phyloP scores from a whole-genome alignment of 2,113 vertebrate species.

The Serinus canaria region DNA sequence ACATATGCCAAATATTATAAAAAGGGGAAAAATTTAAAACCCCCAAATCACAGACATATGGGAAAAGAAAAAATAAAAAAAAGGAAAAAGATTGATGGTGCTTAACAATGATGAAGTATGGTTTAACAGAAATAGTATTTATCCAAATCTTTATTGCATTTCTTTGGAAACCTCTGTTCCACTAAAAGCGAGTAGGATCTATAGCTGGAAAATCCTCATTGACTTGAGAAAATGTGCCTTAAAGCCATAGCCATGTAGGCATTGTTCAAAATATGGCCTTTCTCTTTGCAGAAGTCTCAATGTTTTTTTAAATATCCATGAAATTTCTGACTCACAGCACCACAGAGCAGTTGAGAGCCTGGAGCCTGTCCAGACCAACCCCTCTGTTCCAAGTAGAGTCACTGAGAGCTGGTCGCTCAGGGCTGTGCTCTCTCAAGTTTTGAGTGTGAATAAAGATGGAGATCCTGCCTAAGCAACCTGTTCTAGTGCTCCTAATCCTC shows the following conservation, averaged over 20 bases:
- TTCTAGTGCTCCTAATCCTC: background rate
- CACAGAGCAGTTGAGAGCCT: background rate
- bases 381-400: background rate
- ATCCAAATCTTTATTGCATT: background rate
- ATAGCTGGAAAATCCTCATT: background rate
- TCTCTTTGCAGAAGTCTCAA: background rate
- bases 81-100: background rate
- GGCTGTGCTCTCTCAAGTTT: background rate
- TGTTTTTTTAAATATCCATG: background rate
- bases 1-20: background rate
- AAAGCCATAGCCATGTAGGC: background rate
- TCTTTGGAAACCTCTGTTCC: background rate
- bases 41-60: background rate
- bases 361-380: background rate
- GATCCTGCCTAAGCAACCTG: background rate
- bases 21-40: fast-evolving
- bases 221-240: background rate
- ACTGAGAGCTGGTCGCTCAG: background rate
- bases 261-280: background rate
- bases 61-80: background rate
- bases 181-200: background rate
- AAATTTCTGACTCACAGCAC: background rate
- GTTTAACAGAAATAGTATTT: background rate
- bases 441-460: background rate
- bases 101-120: too few species aligned